A percentile compares a stretch with the other conserved stretches of the same genome.
phyloP scores from a whole-genome alignment of 1,140 invertebrate species.

The Platyscapa corneri region DNA sequence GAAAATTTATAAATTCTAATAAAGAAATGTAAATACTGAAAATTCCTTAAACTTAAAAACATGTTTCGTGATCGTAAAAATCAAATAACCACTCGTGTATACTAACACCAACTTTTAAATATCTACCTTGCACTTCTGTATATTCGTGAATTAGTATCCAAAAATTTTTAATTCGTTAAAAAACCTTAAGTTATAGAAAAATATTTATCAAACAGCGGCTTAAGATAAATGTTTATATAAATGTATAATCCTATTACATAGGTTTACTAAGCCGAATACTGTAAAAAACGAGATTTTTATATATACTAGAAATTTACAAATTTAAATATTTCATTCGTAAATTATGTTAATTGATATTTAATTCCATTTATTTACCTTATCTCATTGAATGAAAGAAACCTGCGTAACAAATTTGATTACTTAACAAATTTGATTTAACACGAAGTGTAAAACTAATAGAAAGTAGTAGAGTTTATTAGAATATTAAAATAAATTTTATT shows the following conservation, averaged over 20 bases:
- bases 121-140: background rate
- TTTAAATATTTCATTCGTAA: constrained; percentile 20
- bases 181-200: background rate
- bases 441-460: background rate
- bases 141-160: background rate
- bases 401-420: constrained; percentile 4
- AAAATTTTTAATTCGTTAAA: background rate
- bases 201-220: background rate
- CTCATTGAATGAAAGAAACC: constrained; percentile 11
- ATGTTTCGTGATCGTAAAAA: too few species aligned
- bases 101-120: background rate
- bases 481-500: background rate
- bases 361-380: constrained; percentile 17
- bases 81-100: too few species aligned
- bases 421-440: constrained; percentile 13
- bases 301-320: background rate
- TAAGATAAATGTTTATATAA: background rate
- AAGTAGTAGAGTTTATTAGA: background rate
- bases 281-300: background rate
- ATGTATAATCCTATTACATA: background rate
- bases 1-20: too few species aligned
- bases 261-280: background rate
- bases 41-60: too few species aligned
- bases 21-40: too few species aligned
- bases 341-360: constrained; percentile 9